phyloP scores from a whole-genome alignment of 30 jellyfish, hydroid and myxozoan genomes.

The Morbakka virulenta region DNA sequence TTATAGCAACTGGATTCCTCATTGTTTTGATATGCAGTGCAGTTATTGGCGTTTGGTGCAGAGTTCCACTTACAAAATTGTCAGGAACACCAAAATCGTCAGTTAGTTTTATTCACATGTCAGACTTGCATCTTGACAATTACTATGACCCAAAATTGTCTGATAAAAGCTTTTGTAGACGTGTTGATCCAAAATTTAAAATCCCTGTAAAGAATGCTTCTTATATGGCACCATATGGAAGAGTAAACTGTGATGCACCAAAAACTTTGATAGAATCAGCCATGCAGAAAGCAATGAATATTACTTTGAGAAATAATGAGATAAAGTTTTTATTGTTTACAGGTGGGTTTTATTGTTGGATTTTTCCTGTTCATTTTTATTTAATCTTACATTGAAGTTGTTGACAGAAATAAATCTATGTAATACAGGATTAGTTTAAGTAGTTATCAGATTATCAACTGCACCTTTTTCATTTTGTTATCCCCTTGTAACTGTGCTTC shows the following conservation, averaged over 20 bases:
- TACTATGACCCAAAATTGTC: slow-evolving; percentile 23
- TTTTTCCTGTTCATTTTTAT: not conserved
- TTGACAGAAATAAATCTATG: not conserved
- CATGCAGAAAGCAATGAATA: slow-evolving; percentile 8
- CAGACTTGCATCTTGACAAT: slow-evolving; percentile 54
- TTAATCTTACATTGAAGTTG: too few relatives aligned
- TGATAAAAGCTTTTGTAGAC: slow-evolving; percentile 35
- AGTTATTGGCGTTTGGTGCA: too few relatives aligned
- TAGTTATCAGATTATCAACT: not conserved
- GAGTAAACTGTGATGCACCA: slow-evolving; percentile 69
- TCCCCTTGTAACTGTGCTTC: too few relatives aligned
- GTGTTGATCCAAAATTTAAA: slow-evolving; percentile 26
- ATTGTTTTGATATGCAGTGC: too few relatives aligned
- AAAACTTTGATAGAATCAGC: slow-evolving; percentile 21
- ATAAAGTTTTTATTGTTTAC: slow-evolving; percentile 27
- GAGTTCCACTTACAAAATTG: too few relatives aligned
- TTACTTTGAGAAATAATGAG: not conserved
- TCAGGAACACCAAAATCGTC: too few relatives aligned
- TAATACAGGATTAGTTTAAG: not conserved
- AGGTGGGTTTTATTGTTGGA: slow-evolving; percentile 5
- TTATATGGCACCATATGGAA: slow-evolving; percentile 47
- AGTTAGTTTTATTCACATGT: slow-evolving; percentile 44
- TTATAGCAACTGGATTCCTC: too few relatives aligned
- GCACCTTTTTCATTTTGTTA: not conserved
- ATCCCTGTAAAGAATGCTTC: slow-evolving; percentile 45